Evolutionary conservation across 2,888 invertebrate species (phyloP), one percentile per base, ranked within the genome.

Genomic region (Morpho deidamia): DNA sequence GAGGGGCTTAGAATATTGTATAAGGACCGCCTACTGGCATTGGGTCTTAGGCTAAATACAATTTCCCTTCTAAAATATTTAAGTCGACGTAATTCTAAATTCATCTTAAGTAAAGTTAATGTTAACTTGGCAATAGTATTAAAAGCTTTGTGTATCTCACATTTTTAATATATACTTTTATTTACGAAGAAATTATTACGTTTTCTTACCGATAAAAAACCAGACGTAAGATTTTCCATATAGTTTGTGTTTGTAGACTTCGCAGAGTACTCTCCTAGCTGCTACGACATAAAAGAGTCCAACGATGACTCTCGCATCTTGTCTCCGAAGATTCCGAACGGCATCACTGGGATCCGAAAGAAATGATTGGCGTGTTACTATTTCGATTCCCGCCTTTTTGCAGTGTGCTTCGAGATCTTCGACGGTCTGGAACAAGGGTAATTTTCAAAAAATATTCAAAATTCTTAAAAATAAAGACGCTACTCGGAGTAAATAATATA

Each of bases 271-370:
- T 48, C 97, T 91, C 51, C 99, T 91, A 0, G 99, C 99, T 42
- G 98, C 98, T 7, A 97, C 98, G 56, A 99, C 99, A 88, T 99
- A 99, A 90, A 99, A 99, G 51, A 99, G 91, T 0, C 99, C 99
- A 32, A 99, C 97, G 65, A 99, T 98, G 65, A 99, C 98, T 61
- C 99, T 91, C 4, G 99, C 99, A 83, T 99, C 99, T 81, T 99
- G 99, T 46, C 98, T 92, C 60, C 97, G 91, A 42, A 99, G 91
- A 84, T 99, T 99, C 62, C 97, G 92, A 44, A 99, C 98, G 11
- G 99, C 99, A 81, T 99, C 99, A 7, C 95, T 94, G 3, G 99
- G 99, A 88, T 99, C 99, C 50, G 97, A 97, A 55, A 99, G 92
- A 81, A 99, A 99, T 69, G 97, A 98, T 86, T 99, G 99, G 58